phyloP scores from a whole-genome alignment of 1,140 invertebrate genomes.

The Saccostrea glomerata region DNA sequence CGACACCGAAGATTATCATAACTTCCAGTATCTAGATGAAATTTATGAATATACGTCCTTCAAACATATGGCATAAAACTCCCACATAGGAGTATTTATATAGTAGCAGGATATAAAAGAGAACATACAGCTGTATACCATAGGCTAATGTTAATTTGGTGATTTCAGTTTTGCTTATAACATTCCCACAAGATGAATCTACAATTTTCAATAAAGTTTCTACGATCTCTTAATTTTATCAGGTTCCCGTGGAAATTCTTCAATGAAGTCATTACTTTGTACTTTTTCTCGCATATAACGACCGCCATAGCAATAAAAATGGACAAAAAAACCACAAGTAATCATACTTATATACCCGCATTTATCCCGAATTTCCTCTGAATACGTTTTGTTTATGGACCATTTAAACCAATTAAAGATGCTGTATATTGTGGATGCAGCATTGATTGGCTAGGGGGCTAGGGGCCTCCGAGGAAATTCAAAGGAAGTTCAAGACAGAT shows the following conservation, averaged over 20 bases:
- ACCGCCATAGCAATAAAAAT: not conserved
- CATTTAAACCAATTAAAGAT: conserved; percentile 37
- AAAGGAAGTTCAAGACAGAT: conserved; percentile 15
- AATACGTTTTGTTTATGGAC: not conserved
- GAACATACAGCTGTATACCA: not conserved
- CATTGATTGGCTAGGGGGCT: conserved; percentile 14
- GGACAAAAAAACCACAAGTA: not conserved
- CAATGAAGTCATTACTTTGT: not conserved
- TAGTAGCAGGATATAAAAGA: not conserved
- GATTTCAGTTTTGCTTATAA: not conserved
- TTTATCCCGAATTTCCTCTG: conserved; percentile 22
- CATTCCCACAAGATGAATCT: not conserved
- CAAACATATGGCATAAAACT: not conserved
- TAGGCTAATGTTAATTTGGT: not conserved
- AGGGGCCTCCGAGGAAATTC: conserved; percentile 7
- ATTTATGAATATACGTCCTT: not conserved
- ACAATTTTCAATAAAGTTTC: not conserved
- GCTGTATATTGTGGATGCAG: conserved; percentile 3
- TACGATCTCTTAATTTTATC: not conserved
- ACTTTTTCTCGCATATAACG: not conserved
- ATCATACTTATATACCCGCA: conserved; percentile 33
- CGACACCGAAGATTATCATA: not conserved
- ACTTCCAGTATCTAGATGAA: not conserved
- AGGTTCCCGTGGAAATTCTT: not conserved
- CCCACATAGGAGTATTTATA: not conserved